Conservation (phyloP, 2,888 invertebrate genomes). For the Proisotoma minuta region DNA sequence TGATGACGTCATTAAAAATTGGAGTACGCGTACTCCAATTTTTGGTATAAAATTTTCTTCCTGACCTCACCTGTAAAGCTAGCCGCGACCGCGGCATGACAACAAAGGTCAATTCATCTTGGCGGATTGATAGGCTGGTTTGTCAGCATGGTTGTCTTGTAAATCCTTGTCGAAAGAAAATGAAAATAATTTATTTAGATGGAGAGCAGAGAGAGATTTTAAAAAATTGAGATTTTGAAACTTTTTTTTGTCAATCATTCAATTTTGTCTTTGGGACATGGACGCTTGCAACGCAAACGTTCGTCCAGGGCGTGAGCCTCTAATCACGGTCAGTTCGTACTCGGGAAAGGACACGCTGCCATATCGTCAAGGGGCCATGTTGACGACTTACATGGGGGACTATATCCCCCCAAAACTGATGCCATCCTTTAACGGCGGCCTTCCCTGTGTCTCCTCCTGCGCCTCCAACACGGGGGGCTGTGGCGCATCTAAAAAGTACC, state of each 20-base stretch:
- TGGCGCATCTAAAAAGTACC: slow-evolving; percentile 36
- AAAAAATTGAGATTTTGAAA: slow-evolving; percentile 9
- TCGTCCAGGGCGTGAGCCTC: slow-evolving; percentile 29
- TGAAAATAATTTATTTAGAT: neutral
- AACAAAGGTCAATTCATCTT: too few relatives aligned
- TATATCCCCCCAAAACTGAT: slow-evolving; percentile 42
- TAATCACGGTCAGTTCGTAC: slow-evolving; percentile 25
- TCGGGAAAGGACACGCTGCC: slow-evolving; percentile 43
- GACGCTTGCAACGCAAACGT: slow-evolving; percentile 21
- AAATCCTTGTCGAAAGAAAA: neutral
- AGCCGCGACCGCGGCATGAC: too few relatives aligned
- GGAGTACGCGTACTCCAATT: too few relatives aligned
- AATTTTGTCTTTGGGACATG: slow-evolving; percentile 4
- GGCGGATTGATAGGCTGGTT: neutral
- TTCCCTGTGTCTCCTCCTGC: slow-evolving; percentile 19
- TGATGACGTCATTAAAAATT: neutral
- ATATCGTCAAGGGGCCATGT: slow-evolving; percentile 34
- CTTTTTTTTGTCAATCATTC: slow-evolving; percentile 4
- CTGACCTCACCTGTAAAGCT: too few relatives aligned
- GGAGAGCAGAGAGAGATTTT: neutral
- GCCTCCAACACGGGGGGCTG: slow-evolving; percentile 39
- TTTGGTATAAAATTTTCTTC: too few relatives aligned
- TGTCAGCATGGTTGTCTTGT: neutral
- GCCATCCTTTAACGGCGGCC: slow-evolving; percentile 37
- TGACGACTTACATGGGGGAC: slow-evolving; percentile 41